Base-by-base conservation (phyloP, 1,140 invertebrate genomes). In the Holcopasites calliopsidis region DNA sequence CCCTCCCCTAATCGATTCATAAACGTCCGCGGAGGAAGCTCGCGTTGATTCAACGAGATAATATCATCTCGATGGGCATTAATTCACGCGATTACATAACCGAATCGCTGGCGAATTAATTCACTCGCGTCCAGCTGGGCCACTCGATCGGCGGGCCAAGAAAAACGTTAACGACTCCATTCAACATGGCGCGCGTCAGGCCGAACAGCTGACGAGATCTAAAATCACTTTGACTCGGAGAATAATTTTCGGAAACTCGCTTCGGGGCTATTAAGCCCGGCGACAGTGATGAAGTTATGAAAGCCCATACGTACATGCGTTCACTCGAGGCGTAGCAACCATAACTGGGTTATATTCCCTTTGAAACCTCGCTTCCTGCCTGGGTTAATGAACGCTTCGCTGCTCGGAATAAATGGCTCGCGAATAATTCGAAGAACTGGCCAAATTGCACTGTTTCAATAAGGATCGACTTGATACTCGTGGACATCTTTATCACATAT, bases 121-220 rank as follows among this genome's bases (percentile, higher is more conserved):
- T 70, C 33, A 70, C 35, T 1, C 16, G 0, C 21, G 21, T 18
- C 7, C 16, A 38, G 57, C 13, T n/a, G n/a, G n/a, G n/a, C n/a
- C 10, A 23, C n/a, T 11, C 13, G 31, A 26, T 11, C 11, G 0
- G 0, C 0, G 1, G 57, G n/a, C 58, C 69, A 52, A 50, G 33
- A 62, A 72, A 72, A 72, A 72, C 11, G 7, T 0, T 50, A 62
- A 72, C 13, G 57, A 61, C 4, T 72, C 23, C 26, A 54, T 73
- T 54, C 28, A 18, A 23, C 16, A 11, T 54, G 38, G 11, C 23
- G 52, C 52, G 64, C 16, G 62, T 72, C 28, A 62, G 8, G 3
- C 1, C 7, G 21, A n/a, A n/a, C n/a, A n/a, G n/a, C 8, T 50
- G 47, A 64, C 38, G 40, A 16, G 23, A 52, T 72, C 47, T 31